Evolutionary conservation across 1,140 invertebrate species (phyloP).

Genomic region (Ctenoplectra terminalis): DNA sequence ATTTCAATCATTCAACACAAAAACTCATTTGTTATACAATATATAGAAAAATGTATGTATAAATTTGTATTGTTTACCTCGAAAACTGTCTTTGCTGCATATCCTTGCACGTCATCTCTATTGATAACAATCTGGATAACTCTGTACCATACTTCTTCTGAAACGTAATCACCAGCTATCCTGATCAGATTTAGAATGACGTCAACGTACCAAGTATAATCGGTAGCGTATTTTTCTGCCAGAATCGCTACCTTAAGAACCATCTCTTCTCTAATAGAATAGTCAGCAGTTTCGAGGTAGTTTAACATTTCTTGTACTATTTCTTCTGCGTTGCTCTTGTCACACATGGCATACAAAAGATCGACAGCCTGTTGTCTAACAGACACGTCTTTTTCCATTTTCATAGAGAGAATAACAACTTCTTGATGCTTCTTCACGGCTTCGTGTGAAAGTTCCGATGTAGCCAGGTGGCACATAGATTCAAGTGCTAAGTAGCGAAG

Average conservation of each 20-base stretch:
- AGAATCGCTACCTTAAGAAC: slow-evolving; percentile 99
- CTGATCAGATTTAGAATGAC: slow-evolving; percentile 99
- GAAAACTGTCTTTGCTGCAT: slow-evolving; percentile 99
- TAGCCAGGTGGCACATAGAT: slow-evolving; percentile 99
- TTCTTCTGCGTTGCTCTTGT: slow-evolving; percentile 99
- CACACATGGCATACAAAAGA: slow-evolving; percentile 99
- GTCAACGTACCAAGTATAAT: slow-evolving; percentile 99
- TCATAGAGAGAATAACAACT: slow-evolving; percentile 99
- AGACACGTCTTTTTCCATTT: slow-evolving; percentile 99
- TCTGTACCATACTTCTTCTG: slow-evolving; percentile 98
- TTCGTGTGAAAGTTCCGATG: slow-evolving; percentile 99
- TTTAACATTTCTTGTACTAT: slow-evolving; percentile 99
- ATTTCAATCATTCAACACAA: too few relatives aligned
- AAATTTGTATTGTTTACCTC: slow-evolving; percentile 84
- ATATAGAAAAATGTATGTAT: not conserved
- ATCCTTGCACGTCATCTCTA: slow-evolving; percentile 99
- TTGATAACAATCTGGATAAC: slow-evolving; percentile 99
- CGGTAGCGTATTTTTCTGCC: slow-evolving; percentile 99
- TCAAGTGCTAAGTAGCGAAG: slow-evolving; percentile 98
- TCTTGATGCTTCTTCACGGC: slow-evolving; percentile 99
- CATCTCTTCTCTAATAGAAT: slow-evolving; percentile 99
- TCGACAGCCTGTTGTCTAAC: slow-evolving; percentile 99
- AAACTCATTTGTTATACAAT: not conserved
- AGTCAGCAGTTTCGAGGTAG: slow-evolving; percentile 99
- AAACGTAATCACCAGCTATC: slow-evolving; percentile 99